Base-by-base conservation (phyloP, 2,113 vertebrate genomes). In the Haliaeetus leucogaster region DNA sequence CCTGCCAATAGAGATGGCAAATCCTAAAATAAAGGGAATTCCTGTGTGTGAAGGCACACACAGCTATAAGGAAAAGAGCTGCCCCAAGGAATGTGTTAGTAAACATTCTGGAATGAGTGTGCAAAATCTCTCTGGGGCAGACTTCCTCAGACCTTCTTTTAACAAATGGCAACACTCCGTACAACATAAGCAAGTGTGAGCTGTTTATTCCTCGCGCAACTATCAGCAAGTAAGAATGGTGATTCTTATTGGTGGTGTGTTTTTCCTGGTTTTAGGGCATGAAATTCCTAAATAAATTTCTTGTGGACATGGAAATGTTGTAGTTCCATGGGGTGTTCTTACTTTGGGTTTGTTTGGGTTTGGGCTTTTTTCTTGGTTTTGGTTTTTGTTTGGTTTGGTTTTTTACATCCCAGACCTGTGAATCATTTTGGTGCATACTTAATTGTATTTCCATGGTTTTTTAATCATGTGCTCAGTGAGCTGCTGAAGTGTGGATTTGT, bases 181-280 rank as follows among this genome's bases (percentile, higher is more conserved):
- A 63, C 38, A 70, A 62, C 6, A 22, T 42, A 72, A 95, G 43
- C 48, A 72, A 43, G 38, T 90, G 36, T 84, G 77, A 94, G 84
- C 72, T 90, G 48, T 86, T 95, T 96, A 86, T 80, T 97, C 50
- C 76, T 93, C 84, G 59, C 42, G 72, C 83, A 85, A 74, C 53
- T 86, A 68, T 82, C 62, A 72, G 53, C 70, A 48, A 87, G 84
- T 83, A 86, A 55, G 76, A 92, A 93, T 36, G 32, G 52, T 63
- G 85, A 90, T 58, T 79, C 61, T 72, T 82, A 73, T 16, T 40
- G 29, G 76, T 50, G 84, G 50, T 82, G 63, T 80, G 30, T 8
- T 94, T 90, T 79, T 63, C 47, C 65, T 89, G 40, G 65, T 47
- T 86, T 89, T 52, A 59, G 77, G 68, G 52, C 63, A 77, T 45